Evolutionary conservation across 2,888 invertebrate genomes (phyloP).

Genomic region (Dolichomitus sp.): DNA sequence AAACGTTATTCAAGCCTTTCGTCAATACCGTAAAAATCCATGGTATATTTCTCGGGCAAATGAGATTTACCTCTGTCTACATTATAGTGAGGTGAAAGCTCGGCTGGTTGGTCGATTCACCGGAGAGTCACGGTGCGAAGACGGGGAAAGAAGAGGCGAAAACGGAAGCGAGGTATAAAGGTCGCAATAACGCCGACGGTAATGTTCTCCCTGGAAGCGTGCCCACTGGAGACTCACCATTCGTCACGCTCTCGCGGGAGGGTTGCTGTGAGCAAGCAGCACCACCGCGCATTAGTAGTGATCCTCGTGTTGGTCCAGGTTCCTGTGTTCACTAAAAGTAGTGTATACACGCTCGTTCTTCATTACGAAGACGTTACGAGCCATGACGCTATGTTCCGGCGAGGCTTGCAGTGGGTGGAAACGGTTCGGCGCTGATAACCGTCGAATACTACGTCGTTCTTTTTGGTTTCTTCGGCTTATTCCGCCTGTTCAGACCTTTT

Average conservation of each 20-base stretch:
- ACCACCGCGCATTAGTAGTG: conserved; percentile 15
- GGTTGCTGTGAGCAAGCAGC: conserved; percentile 14
- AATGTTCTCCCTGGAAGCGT: conserved; percentile 65
- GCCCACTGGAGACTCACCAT: conserved; percentile 64
- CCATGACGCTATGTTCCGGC: conserved; percentile 22
- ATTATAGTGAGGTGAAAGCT: not conserved
- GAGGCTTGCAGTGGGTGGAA: conserved; percentile 35
- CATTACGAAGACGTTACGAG: conserved; percentile 63
- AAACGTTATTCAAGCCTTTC: not conserved
- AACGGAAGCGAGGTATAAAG: conserved; percentile 37
- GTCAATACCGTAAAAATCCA: conserved; percentile 1
- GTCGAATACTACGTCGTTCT: not conserved
- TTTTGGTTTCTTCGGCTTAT: not conserved
- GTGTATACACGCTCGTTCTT: conserved; percentile 58
- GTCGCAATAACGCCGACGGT: conserved; percentile 59
- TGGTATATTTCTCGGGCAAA: not conserved
- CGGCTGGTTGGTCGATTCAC: conserved; percentile 6
- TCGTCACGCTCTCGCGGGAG: conserved; percentile 57
- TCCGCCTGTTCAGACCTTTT: conserved; percentile 1
- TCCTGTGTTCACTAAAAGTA: not conserved
- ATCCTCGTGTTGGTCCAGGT: conserved; percentile 18
- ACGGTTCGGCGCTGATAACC: not conserved
- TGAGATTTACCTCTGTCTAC: not conserved
- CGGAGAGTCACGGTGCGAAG: conserved; percentile 5
- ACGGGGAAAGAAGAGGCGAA: conserved; percentile 23